A percentile compares a stretch with the other conserved stretches of the same genome.
phyloP scores from a whole-genome alignment of 2,888 invertebrate genomes.

The Machimus rusticus region DNA sequence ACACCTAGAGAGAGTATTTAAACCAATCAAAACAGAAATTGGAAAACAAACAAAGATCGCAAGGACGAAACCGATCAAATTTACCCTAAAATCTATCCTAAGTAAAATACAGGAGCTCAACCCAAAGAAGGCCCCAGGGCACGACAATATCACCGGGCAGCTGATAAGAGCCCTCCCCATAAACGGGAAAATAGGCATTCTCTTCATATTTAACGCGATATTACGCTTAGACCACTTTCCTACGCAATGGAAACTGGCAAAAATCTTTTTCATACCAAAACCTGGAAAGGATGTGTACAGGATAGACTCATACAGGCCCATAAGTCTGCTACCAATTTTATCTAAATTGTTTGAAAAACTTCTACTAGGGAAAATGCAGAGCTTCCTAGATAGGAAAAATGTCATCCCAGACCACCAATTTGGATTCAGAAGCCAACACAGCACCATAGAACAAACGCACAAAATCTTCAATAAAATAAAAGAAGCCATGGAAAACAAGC shows the following conservation, averaged over 20 bases:
- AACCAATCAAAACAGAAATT: neutral
- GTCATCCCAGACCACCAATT: neutral
- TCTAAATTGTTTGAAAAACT: constrained; percentile 24
- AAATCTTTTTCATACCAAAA: neutral
- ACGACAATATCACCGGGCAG: neutral
- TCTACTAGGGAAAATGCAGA: neutral
- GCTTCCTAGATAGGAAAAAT: neutral
- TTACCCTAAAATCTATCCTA: neutral
- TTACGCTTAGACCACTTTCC: neutral
- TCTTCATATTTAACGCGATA: neutral
- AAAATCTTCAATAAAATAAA: neutral
- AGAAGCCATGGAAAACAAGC: neutral
- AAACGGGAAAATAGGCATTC: neutral
- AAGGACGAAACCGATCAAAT: neutral
- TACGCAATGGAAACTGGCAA: neutral
- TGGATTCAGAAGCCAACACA: constrained; percentile 12
- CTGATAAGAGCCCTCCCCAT: neutral
- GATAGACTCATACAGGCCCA: constrained; percentile 7
- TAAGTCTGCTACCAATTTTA: neutral
- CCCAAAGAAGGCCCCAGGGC: neutral
- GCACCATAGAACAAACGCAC: neutral
- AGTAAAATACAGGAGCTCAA: neutral
- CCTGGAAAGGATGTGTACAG: neutral
- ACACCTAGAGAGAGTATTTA: neutral
- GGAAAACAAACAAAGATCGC: neutral